phyloP scores from a whole-genome alignment of 2,888 invertebrate species.

The Anthophora plumipes region DNA sequence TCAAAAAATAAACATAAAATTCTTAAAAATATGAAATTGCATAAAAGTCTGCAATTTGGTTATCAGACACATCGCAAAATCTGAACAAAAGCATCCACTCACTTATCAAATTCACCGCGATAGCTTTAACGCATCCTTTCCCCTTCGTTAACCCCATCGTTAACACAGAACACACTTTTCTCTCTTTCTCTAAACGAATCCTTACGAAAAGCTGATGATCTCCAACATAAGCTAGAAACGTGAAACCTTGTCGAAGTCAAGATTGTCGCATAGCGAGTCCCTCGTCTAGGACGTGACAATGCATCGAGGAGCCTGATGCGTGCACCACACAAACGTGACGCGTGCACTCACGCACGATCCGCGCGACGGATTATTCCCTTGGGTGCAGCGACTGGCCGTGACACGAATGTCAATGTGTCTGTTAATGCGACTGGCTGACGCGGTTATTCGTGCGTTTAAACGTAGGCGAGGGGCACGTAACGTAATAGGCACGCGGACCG shows the following conservation, averaged over 20 bases:
- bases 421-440: constrained; percentile 64
- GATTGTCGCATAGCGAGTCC: constrained; percentile 24
- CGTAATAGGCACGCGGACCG: constrained; percentile 73
- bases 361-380: constrained; percentile 63
- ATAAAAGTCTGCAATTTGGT: too few relatives aligned
- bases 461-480: constrained; percentile 76
- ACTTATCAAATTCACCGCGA: neutral
- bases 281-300: constrained; percentile 52
- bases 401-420: constrained; percentile 80
- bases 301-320: constrained; percentile 23
- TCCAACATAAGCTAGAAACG: neutral
- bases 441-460: constrained; percentile 71
- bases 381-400: constrained; percentile 81
- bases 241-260: constrained; percentile 37
- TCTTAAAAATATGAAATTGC: too few relatives aligned
- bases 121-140: neutral
- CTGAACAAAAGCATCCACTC: too few relatives aligned
- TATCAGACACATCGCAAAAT: too few relatives aligned
- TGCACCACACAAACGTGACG: neutral
- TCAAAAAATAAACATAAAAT: too few relatives aligned
- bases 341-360: constrained; percentile 52
- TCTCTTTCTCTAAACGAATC: neutral
- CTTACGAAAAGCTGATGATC: neutral
- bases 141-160: neutral
- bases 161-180: neutral